Percentiles rank a stretch among this genome's conserved stretches.
These are phyloP conservation scores for Pelosia muscerda DNA, from an alignment of 2,888 invertebrate genomes.

Conservation along the genomic window DNA sequence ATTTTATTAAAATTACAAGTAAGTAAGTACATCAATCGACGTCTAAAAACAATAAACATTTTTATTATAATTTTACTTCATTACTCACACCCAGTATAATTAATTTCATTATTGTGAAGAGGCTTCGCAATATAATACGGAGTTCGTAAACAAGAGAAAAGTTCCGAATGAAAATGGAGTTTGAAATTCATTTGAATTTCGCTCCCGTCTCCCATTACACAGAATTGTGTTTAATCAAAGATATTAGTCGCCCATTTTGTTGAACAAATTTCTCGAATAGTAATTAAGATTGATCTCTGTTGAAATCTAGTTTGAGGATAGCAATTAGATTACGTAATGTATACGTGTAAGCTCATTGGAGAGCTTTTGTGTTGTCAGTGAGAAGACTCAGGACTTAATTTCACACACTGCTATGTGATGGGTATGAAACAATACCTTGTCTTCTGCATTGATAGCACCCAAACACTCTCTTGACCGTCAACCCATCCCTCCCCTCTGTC, in stretches of 20 bases:
- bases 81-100: background rate
- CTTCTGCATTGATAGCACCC: too few relatives aligned
- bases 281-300: slow-evolving; percentile 32
- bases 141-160: background rate
- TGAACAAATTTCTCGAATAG: slow-evolving; percentile 26
- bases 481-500: too few relatives aligned
- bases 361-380: too few relatives aligned
- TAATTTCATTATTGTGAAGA: background rate
- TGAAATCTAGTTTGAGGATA: slow-evolving; percentile 23
- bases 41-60: background rate
- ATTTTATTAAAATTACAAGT: background rate
- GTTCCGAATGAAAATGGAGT: slow-evolving; percentile 3
- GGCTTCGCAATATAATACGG: slow-evolving; percentile 4
- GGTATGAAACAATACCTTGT: too few relatives aligned
- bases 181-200: background rate
- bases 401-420: too few relatives aligned
- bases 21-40: background rate
- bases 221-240: slow-evolving; percentile 23
- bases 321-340: slow-evolving; percentile 17
- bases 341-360: slow-evolving; percentile 8
- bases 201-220: slow-evolving; percentile 27
- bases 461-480: too few relatives aligned
- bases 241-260: slow-evolving; percentile 26
- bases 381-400: too few relatives aligned
- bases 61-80: background rate